Conservation (phyloP, 1,140 invertebrate genomes). For the Chionoecetes opilio region DNA sequence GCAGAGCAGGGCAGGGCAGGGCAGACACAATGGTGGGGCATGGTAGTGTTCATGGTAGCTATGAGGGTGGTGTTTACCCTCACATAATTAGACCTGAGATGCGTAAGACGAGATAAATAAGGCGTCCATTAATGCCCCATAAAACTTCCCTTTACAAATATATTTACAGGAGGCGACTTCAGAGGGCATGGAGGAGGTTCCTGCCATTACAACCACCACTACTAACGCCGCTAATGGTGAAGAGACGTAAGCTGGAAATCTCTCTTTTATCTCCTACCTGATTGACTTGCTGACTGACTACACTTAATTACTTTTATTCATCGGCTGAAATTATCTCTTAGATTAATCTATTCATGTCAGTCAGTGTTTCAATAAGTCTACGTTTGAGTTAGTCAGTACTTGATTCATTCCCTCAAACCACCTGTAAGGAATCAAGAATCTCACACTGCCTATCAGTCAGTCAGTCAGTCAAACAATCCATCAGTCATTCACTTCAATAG, state of each 20-base stretch:
- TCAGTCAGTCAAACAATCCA: background rate
- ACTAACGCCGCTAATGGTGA: background rate
- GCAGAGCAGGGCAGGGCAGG: background rate
- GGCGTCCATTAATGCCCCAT: background rate
- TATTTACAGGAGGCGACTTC: slow-evolving; percentile 31
- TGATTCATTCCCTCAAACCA: too few relatives aligned
- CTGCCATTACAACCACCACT: background rate
- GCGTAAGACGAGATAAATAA: too few relatives aligned
- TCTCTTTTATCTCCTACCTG: background rate
- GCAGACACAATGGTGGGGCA: background rate
- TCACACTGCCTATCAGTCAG: too few relatives aligned
- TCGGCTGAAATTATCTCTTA: too few relatives aligned
- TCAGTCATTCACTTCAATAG: too few relatives aligned
- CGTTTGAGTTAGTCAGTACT: too few relatives aligned
- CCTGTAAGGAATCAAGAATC: too few relatives aligned
- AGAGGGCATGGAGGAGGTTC: slow-evolving; percentile 25
- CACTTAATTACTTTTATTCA: background rate
- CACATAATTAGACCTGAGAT: too few relatives aligned
- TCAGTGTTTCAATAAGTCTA: too few relatives aligned
- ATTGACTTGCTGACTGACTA: background rate
- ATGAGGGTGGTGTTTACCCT: too few relatives aligned
- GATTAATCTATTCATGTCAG: too few relatives aligned
- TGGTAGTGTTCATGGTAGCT: background rate
- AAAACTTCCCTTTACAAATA: background rate
- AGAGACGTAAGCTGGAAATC: slow-evolving; percentile 14